Evolutionary conservation across 2,113 vertebrate species (phyloP).

Genomic region (Micronycteris hirsuta): DNA sequence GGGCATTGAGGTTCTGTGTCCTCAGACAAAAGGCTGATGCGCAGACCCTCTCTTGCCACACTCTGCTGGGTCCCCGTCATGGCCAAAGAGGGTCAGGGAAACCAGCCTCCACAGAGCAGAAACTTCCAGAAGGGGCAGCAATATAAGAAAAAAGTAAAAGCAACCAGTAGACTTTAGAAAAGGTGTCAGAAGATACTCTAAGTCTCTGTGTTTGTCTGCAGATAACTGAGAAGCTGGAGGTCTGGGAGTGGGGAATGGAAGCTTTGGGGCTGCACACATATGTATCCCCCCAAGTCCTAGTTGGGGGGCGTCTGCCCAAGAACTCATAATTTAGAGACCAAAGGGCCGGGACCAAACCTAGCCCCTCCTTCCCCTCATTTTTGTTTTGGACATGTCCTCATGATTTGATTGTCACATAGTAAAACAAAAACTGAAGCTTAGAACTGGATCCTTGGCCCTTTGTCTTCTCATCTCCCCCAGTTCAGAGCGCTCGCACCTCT

Average conservation of each 20-base stretch:
- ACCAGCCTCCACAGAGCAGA: neutral
- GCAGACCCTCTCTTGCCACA: neutral
- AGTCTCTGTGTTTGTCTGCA: neutral
- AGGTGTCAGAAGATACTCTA: neutral
- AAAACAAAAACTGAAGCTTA: neutral
- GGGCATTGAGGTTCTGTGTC: neutral
- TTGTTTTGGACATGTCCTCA: neutral
- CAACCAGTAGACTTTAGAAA: neutral
- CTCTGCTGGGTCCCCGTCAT: too few relatives aligned
- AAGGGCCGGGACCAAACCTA: neutral
- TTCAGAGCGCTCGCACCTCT: neutral
- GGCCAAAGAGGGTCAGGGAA: neutral
- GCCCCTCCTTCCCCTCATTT: neutral
- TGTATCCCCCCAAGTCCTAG: neutral
- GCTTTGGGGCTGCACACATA: fast-evolving
- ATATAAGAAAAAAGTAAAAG: neutral
- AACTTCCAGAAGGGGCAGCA: neutral
- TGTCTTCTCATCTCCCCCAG: neutral
- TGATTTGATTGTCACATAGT: neutral
- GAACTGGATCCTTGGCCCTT: neutral
- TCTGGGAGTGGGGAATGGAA: neutral
- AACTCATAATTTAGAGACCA: neutral
- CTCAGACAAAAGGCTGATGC: neutral
- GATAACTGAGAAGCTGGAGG: neutral
- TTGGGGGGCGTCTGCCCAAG: neutral